Percentiles rank a stretch among this genome's conserved stretches.
Evolutionary conservation across 64 coral and sea anemone genomes (phyloP).

Genomic region (Acropora tenuis): DNA sequence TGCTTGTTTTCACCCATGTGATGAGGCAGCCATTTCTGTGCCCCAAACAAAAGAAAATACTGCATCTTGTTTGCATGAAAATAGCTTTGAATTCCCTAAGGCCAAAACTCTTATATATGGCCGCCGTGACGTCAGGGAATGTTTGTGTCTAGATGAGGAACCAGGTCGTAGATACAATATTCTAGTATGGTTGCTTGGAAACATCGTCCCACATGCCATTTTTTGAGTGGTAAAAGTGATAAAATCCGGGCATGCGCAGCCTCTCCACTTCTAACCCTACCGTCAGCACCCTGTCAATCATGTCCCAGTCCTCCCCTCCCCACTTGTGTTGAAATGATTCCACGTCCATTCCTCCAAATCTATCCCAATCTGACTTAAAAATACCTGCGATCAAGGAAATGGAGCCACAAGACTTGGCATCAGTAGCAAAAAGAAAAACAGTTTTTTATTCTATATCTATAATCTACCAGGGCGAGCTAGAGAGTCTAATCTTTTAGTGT

Average conservation of each 20-base stretch:
- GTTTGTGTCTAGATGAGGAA: not conserved
- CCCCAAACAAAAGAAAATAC: too few relatives aligned
- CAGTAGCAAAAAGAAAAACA: too few relatives aligned
- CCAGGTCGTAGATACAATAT: not conserved
- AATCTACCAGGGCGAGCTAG: too few relatives aligned
- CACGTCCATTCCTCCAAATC: conserved; percentile 82
- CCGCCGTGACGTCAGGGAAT: too few relatives aligned
- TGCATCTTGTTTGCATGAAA: too few relatives aligned
- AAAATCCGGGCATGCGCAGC: conserved; percentile 76
- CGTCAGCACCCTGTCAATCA: conserved; percentile 73
- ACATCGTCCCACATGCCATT: conserved; percentile 79
- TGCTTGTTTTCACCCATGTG: too few relatives aligned
- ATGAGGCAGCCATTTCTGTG: too few relatives aligned
- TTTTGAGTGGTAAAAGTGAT: conserved; percentile 82
- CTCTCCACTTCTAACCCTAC: conserved; percentile 76
- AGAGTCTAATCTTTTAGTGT: too few relatives aligned
- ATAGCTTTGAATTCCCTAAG: too few relatives aligned
- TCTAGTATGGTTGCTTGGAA: not conserved
- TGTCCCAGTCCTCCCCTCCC: conserved; percentile 92
- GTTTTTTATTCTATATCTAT: too few relatives aligned
- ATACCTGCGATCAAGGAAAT: conserved; percentile 48
- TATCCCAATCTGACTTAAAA: conserved; percentile 84
- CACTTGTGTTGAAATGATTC: conserved; percentile 72
- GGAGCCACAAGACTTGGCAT: too few relatives aligned
- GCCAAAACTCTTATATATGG: too few relatives aligned